These are phyloP conservation scores for Drosophila jambulina DNA, from an alignment of 1,140 invertebrate species.

Conservation along the genomic window DNA sequence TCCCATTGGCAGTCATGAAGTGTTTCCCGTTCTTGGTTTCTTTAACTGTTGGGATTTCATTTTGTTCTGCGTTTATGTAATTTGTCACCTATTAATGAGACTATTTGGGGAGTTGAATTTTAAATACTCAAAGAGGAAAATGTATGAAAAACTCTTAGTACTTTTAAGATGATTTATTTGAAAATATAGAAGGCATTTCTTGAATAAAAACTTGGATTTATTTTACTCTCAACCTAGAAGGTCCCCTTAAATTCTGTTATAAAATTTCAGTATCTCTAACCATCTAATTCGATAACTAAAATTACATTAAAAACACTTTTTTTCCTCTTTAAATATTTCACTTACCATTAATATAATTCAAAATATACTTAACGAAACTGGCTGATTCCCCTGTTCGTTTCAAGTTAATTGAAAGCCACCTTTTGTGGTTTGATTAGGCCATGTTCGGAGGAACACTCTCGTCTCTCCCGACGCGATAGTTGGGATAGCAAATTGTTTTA, in stretches of 20 bases:
- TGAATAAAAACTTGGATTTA: too few species aligned
- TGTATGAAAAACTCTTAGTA: background rate
- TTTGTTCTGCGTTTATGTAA: background rate
- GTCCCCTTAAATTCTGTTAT: background rate
- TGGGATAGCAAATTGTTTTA: slow-evolving; percentile 57
- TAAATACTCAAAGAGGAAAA: background rate
- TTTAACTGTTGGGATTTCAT: background rate
- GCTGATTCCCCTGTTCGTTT: background rate
- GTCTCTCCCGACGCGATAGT: slow-evolving; percentile 19
- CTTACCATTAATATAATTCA: background rate
- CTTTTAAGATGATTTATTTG: too few species aligned
- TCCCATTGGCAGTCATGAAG: slow-evolving; percentile 5
- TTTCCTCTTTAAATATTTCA: background rate
- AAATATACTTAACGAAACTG: background rate
- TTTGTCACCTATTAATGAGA: background rate
- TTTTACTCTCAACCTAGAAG: too few species aligned
- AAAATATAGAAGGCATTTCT: too few species aligned
- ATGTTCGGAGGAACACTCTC: slow-evolving; percentile 34
- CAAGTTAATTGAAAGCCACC: slow-evolving; percentile 40
- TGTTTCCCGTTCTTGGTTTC: background rate
- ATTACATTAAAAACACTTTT: too few species aligned
- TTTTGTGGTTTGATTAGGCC: slow-evolving; percentile 40
- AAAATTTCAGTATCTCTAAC: background rate
- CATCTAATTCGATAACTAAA: too few species aligned
- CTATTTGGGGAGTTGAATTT: background rate